Evolutionary conservation across 2,888 invertebrate genomes (phyloP), one percentile per base, ranked within the genome.

Genomic region (Amphipyra berbera): DNA sequence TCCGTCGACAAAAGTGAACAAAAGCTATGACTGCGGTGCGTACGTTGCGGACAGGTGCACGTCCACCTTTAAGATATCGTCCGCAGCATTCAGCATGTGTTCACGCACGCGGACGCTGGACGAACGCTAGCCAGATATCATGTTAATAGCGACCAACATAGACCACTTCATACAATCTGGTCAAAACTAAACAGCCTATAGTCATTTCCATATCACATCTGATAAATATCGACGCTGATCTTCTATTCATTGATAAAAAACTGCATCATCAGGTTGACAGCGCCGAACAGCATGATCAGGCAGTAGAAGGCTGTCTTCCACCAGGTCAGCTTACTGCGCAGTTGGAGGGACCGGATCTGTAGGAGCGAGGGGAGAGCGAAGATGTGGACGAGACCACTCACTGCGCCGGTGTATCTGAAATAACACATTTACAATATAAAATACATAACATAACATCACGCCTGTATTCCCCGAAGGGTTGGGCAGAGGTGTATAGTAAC

Each of bases 361-460:
- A 98, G 95, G n/a, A 97, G 84, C 64, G 97, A 96, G 0, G 98
- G 98, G 21, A 98, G 92, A 0, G 98, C 96, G 90, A 98, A 98
- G 9, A 98, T 96, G 88, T 98, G 98, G 0, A 98, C 96, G 54
- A 98, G 92, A 0, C 98, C 98, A 82, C 98, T 98, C 15, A 98
- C 92, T 0, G 98, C 98, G 46, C 98, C 98, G 0, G 98, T 98
- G 89, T 98, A 98, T 81, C 98, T 97, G 89, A 0, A 45, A 55
- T 14, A 30, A 21, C 21, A 21, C 4, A 42, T 40, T 40, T 21
- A 21, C 21, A 21, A 21, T 15, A 9, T 2, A 9, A 2, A 9
- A 0, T 14, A 15, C n/a, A n/a, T n/a, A n/a, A n/a, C n/a, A n/a
- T n/a, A n/a, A n/a, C n/a, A n/a, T n/a, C n/a, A n/a, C n/a, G n/a